Conservation (phyloP, 2,888 invertebrate species). For the Machimus atricapillus region DNA sequence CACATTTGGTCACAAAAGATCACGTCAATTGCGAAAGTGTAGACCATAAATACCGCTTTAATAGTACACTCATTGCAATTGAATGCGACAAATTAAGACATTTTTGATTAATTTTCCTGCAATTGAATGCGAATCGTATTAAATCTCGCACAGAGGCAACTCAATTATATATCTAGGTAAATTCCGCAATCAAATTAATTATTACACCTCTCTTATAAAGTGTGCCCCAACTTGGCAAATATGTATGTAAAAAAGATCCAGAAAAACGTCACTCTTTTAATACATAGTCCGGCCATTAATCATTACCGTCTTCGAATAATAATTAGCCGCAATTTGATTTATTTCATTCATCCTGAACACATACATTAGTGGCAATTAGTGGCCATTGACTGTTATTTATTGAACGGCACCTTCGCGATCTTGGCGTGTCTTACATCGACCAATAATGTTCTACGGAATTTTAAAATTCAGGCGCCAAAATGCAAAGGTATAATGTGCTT, state of each 20-base stretch:
- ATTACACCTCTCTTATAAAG: neutral
- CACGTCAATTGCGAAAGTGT: neutral
- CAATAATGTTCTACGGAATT: neutral
- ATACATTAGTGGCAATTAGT: slow-evolving; percentile 18
- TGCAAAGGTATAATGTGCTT: neutral
- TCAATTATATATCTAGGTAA: slow-evolving; percentile 7
- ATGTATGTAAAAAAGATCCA: neutral
- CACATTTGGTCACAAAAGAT: neutral
- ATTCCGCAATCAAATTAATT: slow-evolving; percentile 14
- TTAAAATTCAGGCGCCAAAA: neutral
- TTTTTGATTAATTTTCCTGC: slow-evolving; percentile 6
- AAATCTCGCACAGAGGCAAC: neutral
- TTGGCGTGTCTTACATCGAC: neutral
- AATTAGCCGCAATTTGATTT: slow-evolving; percentile 12
- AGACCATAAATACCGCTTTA: neutral
- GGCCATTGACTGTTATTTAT: slow-evolving; percentile 1
- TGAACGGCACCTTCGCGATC: neutral
- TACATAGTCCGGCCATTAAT: neutral
- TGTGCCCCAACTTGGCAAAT: neutral
- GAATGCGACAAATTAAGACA: slow-evolving; percentile 14
- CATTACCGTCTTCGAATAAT: slow-evolving; percentile 26
- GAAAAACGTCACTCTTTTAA: neutral
- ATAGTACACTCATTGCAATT: neutral
- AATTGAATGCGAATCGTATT: neutral
- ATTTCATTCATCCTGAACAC: slow-evolving; percentile 14